Evolutionary conservation across 2,797 vertebrate genomes (phyloP), one percentile per base, ranked within the genome.

Genomic region (Selene dorsalis): DNA sequence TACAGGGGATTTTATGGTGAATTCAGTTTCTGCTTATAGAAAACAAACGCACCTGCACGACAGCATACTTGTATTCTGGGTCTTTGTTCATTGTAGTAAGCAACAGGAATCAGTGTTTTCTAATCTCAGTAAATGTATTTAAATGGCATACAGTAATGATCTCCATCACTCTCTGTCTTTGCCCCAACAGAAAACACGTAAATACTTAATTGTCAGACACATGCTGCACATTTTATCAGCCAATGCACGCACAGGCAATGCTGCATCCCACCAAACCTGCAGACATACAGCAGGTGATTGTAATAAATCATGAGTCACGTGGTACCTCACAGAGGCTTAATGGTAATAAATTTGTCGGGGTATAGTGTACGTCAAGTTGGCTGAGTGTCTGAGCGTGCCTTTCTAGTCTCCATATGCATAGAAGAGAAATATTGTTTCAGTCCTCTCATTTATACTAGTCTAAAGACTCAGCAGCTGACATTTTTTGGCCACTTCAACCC

Each of bases 251-350:
- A 30, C 53, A 79, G 66, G 77, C 81, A 74, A 64, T 87, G 87
- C 66, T 82, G 79, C 80, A 80, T 80, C 74, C 45, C 13, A 53
- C 64, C 75, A 78, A 69, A 79, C 48, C 63, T 41, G 13, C 67
- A 87, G 79, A 84, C 87, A 82, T 24, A 61, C 28, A 69, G 79
- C 69, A 81, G 84, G 83, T 82, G 84, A 84, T 74, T 70, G 77
- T 82, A 87, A 90, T 91, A 89, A 90, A 88, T 91, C 88, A 89
- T 0, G 52, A 74, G 85, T 83, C 86, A 87, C 69, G 6, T 81
- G 77, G 73, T 53, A 20, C 64, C 60, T 74, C 26, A 76, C 60
- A 55, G 69, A 80, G 72, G 69, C 78, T 81, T 91, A 88, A 90
- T 85, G 87, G 86, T 87, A 84, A 90, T 88, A 84, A 48, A 91